Evolutionary conservation across 2,888 invertebrate species (phyloP), one percentile per base, ranked within the genome.

Genomic region (Coelinius sp.): DNA sequence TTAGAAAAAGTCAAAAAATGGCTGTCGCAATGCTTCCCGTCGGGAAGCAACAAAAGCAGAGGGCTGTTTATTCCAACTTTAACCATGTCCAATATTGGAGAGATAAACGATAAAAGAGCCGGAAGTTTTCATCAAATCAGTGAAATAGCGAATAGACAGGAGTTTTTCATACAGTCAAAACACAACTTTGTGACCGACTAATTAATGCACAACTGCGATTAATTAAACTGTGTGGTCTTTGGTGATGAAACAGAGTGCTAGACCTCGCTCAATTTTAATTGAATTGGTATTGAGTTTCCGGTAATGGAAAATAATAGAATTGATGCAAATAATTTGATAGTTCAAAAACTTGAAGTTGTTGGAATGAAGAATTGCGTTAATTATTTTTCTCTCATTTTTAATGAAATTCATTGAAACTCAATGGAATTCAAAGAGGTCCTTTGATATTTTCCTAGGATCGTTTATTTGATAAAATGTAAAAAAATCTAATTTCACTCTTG

Each of bases 201-300:
- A 56, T 56, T 56, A 56, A n/a, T 56, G 27, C 31, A 27, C 27
- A 27, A 31, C 14, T 14, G 27, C 8, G 31, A 56, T 56, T 56
- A 27, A 56, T 27, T 27, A 17, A 56, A 56, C 31, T 56, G 56
- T 14, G 31, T 56, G 56, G 56, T n/a, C 14, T n/a, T 56, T 6
- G 27, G 14, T 8, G 31, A 14, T 27, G 14, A 46, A 14, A 8
- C n/a, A 41, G 4, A 12, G 10, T 25, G 8, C 53, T 12, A 49
- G 22, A 5, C 20, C 17, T 53, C 12, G 4, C 24, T 31, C 27
- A 5, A 31, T 56, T 56, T 56, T 27, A 56, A 56, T 56, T 25
- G 12, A 25, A 53, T 53, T 12, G 25, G 10, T n/a, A 53, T 53
- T 53, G n/a, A 53, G 24, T 53, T 25, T 53, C 25, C 22, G 53